Evolutionary conservation across 2,113 vertebrate species (phyloP).

Genomic region (Lepus americanus): DNA sequence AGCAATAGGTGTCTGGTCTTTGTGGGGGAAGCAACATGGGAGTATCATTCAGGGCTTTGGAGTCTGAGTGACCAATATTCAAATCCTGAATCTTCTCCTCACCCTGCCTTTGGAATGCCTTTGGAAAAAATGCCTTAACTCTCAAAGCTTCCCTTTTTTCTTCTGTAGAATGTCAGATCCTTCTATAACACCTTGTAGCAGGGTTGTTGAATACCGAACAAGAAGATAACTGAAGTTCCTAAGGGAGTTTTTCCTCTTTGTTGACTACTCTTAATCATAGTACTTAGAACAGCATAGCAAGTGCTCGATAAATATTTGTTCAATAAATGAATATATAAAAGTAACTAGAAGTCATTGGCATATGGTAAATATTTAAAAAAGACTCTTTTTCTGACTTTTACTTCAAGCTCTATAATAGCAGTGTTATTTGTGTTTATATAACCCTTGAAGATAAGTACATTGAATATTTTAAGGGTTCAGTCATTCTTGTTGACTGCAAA

Average conservation of each 20-base stretch:
- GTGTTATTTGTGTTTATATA: neutral
- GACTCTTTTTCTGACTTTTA: neutral
- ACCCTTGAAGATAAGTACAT: neutral
- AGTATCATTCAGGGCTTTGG: neutral
- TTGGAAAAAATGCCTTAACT: neutral
- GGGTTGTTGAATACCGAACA: neutral
- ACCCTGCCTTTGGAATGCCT: neutral
- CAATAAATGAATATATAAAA: neutral
- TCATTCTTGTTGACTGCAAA: conserved; percentile 11
- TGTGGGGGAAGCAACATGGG: neutral
- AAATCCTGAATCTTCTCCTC: neutral
- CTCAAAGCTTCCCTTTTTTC: neutral
- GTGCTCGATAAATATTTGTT: neutral
- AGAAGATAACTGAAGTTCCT: neutral
- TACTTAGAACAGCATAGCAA: neutral
- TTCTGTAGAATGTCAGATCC: neutral
- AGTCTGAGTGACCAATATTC: neutral
- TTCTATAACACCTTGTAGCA: neutral
- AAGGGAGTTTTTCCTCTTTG: neutral
- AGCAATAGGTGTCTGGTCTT: neutral
- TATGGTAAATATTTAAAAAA: neutral
- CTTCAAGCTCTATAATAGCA: neutral
- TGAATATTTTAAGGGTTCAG: neutral
- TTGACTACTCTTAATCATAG: neutral
- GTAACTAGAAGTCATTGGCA: neutral